A percentile compares a stretch with the other conserved stretches of the same genome.
Evolutionary conservation across 2,797 vertebrate genomes (phyloP).

Genomic region (Melanotaenia trifasciata): DNA sequence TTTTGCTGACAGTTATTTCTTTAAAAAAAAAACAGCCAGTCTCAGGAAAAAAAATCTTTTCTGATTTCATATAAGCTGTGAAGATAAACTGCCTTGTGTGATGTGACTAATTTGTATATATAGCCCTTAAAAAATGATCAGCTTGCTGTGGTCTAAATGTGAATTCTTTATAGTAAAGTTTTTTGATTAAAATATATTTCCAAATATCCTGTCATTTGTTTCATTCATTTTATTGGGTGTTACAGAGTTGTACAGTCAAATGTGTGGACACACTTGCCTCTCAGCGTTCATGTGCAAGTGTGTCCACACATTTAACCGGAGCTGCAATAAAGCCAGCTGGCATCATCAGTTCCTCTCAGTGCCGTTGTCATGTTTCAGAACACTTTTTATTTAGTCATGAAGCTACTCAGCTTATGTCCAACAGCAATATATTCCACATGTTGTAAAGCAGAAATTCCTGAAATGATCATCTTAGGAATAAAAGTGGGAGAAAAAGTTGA

Average conservation of each 20-base stretch:
- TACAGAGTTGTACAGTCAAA: background rate
- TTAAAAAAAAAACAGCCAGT: background rate
- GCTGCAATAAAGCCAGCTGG: background rate
- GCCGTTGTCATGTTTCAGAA: background rate
- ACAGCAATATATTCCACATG: background rate
- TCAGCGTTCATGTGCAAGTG: too few relatives aligned
- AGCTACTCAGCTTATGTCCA: background rate
- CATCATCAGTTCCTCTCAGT: background rate
- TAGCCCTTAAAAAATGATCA: background rate
- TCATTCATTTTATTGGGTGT: background rate
- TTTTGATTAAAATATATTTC: slow-evolving; percentile 14
- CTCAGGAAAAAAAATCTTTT: background rate
- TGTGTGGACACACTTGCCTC: background rate
- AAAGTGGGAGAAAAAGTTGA: background rate
- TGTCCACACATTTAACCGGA: background rate
- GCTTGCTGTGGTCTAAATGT: background rate
- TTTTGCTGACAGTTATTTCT: background rate
- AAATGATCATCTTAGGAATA: slow-evolving; percentile 7
- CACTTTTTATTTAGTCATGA: background rate
- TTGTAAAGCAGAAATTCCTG: slow-evolving; percentile 6
- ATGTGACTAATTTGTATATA: slow-evolving; percentile 17
- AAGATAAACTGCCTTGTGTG: background rate
- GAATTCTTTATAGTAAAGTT: background rate
- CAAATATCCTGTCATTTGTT: background rate
- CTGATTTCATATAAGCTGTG: background rate